Base-by-base conservation (phyloP, 2,113 vertebrate genomes). In the Podarcis muralis region DNA sequence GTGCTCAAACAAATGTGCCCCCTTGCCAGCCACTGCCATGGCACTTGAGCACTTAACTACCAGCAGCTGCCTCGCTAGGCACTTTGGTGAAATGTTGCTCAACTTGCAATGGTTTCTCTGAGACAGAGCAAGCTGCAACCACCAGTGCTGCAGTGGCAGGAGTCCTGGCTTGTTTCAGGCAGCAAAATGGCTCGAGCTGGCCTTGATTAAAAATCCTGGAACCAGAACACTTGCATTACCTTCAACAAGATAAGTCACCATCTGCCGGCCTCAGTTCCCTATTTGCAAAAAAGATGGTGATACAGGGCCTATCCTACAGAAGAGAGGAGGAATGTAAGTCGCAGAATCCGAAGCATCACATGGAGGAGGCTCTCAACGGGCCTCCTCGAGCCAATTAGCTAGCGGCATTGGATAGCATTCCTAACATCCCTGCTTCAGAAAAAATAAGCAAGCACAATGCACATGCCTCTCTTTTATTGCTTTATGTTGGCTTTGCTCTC, bases 401-500 rank as follows among this genome's bases (percentile, higher is more conserved):
- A 43, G 23, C 37, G 69, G 30, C 27, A 57, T 23, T 57, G 68
- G 20, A 72, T 6, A 84, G 30, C 43, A 23, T 84, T 57, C 57
- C 18, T 74, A 57, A 25, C n/a, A 81, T 20, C 27, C 25, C 27
- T 75, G 25, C 37, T 75, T 72, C 48, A 87, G 65, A 37, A 16
- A 5, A 23, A 62, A 25, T 66, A 83, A 81, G 82, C 81, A 40
- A n/a, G 53, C 13, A 87, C 87, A 43, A 80, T n/a, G 6, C 35
- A 65, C 86, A 80, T 78, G 11, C 69, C 84, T 83, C n/a, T 74
- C 66, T 59, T 75, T 32, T 57, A 83, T 71, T 91, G 43, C 82
- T 59, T 89, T 91, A 18, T 43, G 12, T 86, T 86, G 71, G 62
- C 30, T 86, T 43, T 0, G 0, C 4, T 69, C 81, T 81, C 23